Evolutionary conservation across 2,113 vertebrate genomes (phyloP).

Genomic region (Tretioscincus oriximinensis): DNA sequence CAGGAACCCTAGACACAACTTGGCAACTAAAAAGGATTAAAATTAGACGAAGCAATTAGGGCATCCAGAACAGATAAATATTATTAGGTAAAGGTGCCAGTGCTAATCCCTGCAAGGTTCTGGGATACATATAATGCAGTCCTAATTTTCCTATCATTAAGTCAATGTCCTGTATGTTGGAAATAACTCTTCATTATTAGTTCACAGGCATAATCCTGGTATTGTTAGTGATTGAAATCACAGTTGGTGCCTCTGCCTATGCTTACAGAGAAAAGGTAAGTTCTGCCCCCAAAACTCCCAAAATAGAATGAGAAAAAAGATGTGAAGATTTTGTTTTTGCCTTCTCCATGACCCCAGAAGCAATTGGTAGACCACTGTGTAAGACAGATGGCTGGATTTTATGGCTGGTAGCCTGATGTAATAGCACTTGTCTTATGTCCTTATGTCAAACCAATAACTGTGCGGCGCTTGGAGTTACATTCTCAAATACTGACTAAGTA

Average conservation of each 20-base stretch:
- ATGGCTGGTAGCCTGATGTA: too few species aligned
- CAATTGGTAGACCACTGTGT: too few species aligned
- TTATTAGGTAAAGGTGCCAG: background rate
- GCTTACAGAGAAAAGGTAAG: slow-evolving; percentile 9
- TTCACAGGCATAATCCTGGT: background rate
- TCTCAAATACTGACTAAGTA: background rate
- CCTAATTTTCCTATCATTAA: rapidly evolving
- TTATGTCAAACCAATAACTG: too few species aligned
- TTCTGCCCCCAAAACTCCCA: background rate
- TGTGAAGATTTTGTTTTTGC: too few species aligned
- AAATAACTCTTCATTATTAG: background rate
- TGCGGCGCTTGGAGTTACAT: background rate
- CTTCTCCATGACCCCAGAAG: too few species aligned
- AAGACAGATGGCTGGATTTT: too few species aligned
- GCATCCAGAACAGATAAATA: background rate
- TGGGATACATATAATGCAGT: background rate
- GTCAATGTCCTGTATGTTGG: background rate
- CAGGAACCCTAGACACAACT: background rate
- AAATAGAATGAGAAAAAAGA: background rate
- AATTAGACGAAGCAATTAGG: background rate
- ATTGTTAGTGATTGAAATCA: rapidly evolving
- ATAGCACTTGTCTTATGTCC: too few species aligned
- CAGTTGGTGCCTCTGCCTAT: background rate
- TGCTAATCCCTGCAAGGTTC: rapidly evolving
- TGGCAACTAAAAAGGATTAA: background rate